Evolutionary conservation across 2,797 vertebrate genomes (phyloP).

Genomic region (Platalea minor): DNA sequence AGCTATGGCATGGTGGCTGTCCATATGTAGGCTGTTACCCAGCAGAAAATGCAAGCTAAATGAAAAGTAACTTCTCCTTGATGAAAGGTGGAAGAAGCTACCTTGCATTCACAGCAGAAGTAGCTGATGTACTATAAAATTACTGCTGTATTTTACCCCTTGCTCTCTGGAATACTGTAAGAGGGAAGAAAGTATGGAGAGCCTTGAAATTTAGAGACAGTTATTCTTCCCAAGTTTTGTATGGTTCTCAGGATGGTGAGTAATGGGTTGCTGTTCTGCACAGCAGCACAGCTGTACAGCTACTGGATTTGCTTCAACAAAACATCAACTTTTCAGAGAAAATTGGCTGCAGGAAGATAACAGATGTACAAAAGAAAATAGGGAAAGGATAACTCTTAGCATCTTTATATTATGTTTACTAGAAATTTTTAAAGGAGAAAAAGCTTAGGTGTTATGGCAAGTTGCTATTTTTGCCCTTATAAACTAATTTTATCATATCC

Average conservation of each 20-base stretch:
- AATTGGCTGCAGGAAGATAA: constrained; percentile 40
- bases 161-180: background rate
- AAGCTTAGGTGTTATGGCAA: background rate
- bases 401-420: constrained; percentile 41
- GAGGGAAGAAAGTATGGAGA: background rate
- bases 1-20: background rate
- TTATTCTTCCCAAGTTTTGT: constrained; percentile 18
- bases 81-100: background rate
- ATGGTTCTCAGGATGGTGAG: constrained; percentile 27
- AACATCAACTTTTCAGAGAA: constrained; percentile 28
- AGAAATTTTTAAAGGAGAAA: background rate
- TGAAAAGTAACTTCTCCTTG: background rate
- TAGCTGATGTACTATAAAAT: background rate
- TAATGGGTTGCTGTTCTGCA: constrained; percentile 54
- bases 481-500: background rate
- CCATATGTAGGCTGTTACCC: background rate
- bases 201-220: constrained; percentile 3
- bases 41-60: background rate
- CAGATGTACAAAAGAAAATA: constrained; percentile 64
- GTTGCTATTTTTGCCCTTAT: background rate
- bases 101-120: background rate
- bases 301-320: constrained; percentile 52
- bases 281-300: constrained; percentile 61
- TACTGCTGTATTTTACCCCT: background rate
- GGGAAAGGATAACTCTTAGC: constrained; percentile 2